Evolutionary conservation across 2,113 vertebrate species (phyloP).

Genomic region (Budorcas taxicolor): DNA sequence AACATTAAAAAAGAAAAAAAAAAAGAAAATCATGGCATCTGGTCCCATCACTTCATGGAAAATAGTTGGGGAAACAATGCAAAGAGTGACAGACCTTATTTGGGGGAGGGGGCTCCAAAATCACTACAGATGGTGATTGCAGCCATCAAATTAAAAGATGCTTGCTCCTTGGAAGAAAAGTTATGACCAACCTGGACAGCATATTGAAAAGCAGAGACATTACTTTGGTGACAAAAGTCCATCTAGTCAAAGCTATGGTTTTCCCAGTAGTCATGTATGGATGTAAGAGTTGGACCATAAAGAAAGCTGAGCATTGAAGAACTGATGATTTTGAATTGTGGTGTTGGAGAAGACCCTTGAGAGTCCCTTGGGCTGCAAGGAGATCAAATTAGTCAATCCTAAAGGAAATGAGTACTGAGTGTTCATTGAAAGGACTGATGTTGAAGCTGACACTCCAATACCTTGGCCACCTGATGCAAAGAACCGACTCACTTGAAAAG

Average conservation of each 20-base stretch:
- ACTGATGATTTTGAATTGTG: not conserved
- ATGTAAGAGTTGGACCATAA: not conserved
- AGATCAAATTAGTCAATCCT: not conserved
- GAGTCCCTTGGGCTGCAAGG: not conserved
- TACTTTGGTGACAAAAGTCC: not conserved
- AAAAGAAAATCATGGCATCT: not conserved
- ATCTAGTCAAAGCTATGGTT: not conserved
- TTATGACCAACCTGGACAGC: not conserved
- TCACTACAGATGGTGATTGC: not conserved
- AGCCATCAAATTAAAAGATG: not conserved
- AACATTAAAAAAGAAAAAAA: not conserved
- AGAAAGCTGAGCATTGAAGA: not conserved
- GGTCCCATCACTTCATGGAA: not conserved
- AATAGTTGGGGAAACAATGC: not conserved
- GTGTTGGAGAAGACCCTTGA: not conserved
- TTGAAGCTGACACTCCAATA: not conserved
- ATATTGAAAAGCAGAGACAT: not conserved
- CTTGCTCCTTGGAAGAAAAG: not conserved
- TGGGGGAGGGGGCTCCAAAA: not conserved
- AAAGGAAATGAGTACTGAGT: not conserved
- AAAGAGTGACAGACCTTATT: not conserved
- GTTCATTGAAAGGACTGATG: not conserved
- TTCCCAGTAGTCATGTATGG: not conserved
- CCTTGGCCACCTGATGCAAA: not conserved
- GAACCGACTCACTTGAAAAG: not conserved